Conservation (phyloP, 2,113 vertebrate species). For the Cheirogaleus medius region DNA sequence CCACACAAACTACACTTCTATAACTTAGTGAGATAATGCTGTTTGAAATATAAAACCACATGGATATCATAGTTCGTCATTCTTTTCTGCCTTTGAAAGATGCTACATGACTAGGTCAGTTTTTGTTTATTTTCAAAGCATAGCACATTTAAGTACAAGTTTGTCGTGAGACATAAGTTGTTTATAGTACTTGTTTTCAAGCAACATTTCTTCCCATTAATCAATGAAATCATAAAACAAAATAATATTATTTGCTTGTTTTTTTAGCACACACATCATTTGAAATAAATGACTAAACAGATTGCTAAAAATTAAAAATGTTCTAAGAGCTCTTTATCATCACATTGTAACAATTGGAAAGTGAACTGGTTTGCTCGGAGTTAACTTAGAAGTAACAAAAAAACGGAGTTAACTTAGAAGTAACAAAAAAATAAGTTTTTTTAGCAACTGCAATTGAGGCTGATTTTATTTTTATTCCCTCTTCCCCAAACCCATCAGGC, state of each 20-base stretch:
- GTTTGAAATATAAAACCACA: not conserved
- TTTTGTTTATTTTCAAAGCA: slow-evolving; percentile 33
- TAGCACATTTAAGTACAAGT: not conserved
- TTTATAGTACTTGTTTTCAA: slow-evolving; percentile 64
- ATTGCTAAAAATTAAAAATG: slow-evolving; percentile 91
- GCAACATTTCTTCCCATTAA: slow-evolving; percentile 54
- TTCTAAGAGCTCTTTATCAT: slow-evolving; percentile 87
- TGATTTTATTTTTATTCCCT: not conserved
- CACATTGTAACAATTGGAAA: slow-evolving; percentile 84
- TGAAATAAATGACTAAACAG: slow-evolving; percentile 87
- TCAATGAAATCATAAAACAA: slow-evolving; percentile 70
- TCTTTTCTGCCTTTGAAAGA: not conserved
- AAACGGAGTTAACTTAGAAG: not conserved
- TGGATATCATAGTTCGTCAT: not conserved
- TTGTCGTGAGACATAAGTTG: slow-evolving; percentile 50
- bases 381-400: not conserved
- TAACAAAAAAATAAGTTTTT: not conserved
- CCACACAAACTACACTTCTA: not conserved
- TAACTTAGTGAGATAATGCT: not conserved
- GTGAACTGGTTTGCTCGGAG: slow-evolving; percentile 78
- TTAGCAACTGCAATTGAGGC: not conserved
- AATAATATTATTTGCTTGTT: slow-evolving; percentile 85
- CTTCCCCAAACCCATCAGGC: not conserved
- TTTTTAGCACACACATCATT: slow-evolving; percentile 89
- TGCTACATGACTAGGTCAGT: not conserved